phyloP scores from a whole-genome alignment of 53 echinoderm and acorn worm genomes.

The Holothuria scabra region DNA sequence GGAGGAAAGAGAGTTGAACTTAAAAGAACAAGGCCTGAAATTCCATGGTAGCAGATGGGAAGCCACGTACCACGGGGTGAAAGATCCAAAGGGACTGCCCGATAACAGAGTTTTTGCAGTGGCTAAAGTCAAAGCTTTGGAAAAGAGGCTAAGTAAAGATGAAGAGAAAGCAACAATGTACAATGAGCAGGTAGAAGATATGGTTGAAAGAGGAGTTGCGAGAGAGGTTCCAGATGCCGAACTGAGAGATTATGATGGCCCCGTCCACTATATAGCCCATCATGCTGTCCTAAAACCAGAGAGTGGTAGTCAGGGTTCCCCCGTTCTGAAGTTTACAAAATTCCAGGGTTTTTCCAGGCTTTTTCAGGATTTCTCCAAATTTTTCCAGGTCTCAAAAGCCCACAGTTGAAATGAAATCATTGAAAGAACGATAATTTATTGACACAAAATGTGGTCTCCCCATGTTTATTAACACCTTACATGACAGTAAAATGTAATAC shows the following conservation, averaged over 20 bases:
- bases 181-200: conserved; percentile 55
- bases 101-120: conserved; percentile 38
- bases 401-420: too few species aligned
- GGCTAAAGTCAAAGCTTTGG: conserved; percentile 42
- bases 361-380: too few species aligned
- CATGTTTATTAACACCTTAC: too few species aligned
- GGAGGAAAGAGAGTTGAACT: conserved; percentile 38
- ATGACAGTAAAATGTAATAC: too few species aligned
- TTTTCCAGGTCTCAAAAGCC: too few species aligned
- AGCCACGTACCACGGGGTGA: conserved; percentile 56
- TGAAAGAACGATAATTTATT: too few species aligned
- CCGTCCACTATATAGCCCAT: conserved; percentile 65
- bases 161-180: conserved; percentile 18
- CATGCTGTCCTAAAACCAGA: conserved; percentile 58
- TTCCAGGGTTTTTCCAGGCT: too few species aligned
- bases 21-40: conserved; percentile 45
- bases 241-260: conserved; percentile 42
- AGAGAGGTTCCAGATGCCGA: conserved; percentile 29
- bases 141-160: conserved; percentile 10
- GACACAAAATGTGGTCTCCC: too few species aligned
- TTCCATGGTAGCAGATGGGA: conserved; percentile 30
- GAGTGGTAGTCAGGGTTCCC: conserved; percentile 20
- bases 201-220: conserved; percentile 47
- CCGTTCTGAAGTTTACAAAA: too few species aligned
- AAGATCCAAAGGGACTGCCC: conserved; percentile 35